Evolutionary conservation across 2,888 invertebrate genomes (phyloP).

Genomic region (Leptinotarsa haldemani): DNA sequence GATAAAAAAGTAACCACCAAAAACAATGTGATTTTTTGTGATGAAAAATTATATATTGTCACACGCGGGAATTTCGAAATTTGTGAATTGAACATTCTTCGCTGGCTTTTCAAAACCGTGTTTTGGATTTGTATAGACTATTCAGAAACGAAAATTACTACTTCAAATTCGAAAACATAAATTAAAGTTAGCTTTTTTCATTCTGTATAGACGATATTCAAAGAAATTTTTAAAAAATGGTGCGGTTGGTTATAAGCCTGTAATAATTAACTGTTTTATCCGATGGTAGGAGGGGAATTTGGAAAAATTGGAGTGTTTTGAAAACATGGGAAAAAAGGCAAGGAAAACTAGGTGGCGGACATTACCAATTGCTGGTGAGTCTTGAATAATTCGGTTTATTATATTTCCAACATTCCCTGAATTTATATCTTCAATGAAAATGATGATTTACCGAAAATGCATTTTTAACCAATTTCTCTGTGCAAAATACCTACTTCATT

Average conservation of each 20-base stretch:
- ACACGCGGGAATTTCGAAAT: slow-evolving; percentile 40
- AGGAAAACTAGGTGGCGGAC: slow-evolving; percentile 75
- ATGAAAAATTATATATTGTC: slow-evolving; percentile 37
- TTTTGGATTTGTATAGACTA: background rate
- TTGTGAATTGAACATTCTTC: slow-evolving; percentile 16
- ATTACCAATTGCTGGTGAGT: slow-evolving; percentile 70
- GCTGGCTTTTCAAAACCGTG: background rate
- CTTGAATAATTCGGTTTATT: too few relatives aligned
- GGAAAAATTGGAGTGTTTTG: slow-evolving; percentile 43
- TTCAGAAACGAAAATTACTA: background rate
- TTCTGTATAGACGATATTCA: slow-evolving; percentile 3
- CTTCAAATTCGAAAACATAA: background rate
- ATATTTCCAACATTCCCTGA: too few relatives aligned
- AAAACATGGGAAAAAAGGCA: slow-evolving; percentile 72
- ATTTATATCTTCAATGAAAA: too few relatives aligned
- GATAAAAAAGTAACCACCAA: slow-evolving; percentile 26
- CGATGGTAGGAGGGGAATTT: slow-evolving; percentile 43
- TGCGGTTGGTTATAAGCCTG: background rate
- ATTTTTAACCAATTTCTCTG: too few relatives aligned
- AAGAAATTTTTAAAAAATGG: background rate
- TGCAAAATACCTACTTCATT: too few relatives aligned
- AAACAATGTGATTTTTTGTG: slow-evolving; percentile 45
- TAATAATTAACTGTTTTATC: slow-evolving; percentile 35
- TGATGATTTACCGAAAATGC: too few relatives aligned
- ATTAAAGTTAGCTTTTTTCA: background rate